A percentile compares a stretch with the other conserved stretches of the same genome.
These are phyloP conservation scores for Eriosoma lanigerum DNA, from an alignment of 1,140 invertebrate genomes.

Conservation along the genomic window DNA sequence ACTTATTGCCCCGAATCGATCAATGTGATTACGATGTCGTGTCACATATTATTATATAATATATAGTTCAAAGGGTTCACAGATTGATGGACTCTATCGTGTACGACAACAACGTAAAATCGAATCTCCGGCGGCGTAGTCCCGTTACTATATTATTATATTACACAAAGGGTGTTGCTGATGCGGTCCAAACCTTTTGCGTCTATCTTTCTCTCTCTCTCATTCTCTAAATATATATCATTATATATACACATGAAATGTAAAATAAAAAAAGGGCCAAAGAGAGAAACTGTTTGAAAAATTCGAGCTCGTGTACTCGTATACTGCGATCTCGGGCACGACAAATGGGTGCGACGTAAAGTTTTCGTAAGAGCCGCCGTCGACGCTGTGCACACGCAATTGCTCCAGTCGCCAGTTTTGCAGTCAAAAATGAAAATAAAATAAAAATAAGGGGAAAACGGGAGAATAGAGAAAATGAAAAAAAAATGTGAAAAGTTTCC, in stretches of 20 bases:
- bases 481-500: not conserved
- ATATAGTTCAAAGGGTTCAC: not conserved
- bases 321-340: not conserved
- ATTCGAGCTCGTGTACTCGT: not conserved
- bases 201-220: no score
- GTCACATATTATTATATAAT: no score
- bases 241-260: no score
- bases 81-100: not conserved
- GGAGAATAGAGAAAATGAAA: no score
- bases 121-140: not conserved
- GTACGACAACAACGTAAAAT: not conserved
- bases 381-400: no score
- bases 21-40: not conserved
- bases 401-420: not conserved
- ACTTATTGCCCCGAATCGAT: not conserved
- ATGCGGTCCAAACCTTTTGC: no score
- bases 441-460: no score
- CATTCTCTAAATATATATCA: no score
- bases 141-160: not conserved
- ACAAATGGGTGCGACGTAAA: conserved; percentile 16
- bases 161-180: not conserved
- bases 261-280: no score
- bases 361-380: not conserved
- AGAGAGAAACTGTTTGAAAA: not conserved
- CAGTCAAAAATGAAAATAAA: not conserved